These are phyloP conservation scores for Polyergus mexicanus DNA, from an alignment of 1,140 invertebrate genomes.

Conservation along the genomic window DNA sequence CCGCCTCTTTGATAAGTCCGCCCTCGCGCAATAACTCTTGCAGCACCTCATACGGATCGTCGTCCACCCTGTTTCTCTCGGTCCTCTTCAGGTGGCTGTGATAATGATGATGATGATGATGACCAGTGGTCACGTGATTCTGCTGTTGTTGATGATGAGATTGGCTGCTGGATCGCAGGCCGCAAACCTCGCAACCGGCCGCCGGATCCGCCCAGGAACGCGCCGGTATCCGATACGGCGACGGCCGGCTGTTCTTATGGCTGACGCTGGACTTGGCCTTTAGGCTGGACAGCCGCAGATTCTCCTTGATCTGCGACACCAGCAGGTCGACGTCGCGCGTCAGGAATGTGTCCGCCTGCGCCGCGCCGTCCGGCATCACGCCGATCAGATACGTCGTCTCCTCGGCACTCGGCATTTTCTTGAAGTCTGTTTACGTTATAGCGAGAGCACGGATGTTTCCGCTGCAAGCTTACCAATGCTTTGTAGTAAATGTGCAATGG, in stretches of 20 bases:
- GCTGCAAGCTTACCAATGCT: constrained; percentile 13
- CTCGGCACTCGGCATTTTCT: constrained; percentile 84
- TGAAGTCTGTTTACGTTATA: constrained; percentile 20
- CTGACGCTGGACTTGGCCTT: constrained; percentile 83
- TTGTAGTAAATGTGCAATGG: not conserved
- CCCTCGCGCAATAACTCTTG: constrained; percentile 89
- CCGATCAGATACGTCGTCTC: constrained; percentile 84
- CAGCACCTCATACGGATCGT: constrained; percentile 90
- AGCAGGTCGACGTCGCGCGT: constrained; percentile 89
- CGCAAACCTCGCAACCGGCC: constrained; percentile 83
- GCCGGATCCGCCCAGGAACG: constrained; percentile 84
- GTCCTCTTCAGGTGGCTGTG: constrained; percentile 75
- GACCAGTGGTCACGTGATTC: constrained; percentile 29
- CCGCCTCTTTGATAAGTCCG: constrained; percentile 91
- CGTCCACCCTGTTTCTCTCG: constrained; percentile 79
- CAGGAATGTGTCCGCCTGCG: constrained; percentile 85
- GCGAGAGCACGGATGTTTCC: constrained; percentile 39
- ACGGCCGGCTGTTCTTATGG: constrained; percentile 85
- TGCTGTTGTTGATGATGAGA: constrained; percentile 41
- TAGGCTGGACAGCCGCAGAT: constrained; percentile 88
- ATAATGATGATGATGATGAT: constrained; percentile 61
- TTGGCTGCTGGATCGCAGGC: constrained; percentile 72
- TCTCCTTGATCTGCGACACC: constrained; percentile 91
- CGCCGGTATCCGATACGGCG: constrained; percentile 88
- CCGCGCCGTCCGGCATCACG: constrained; percentile 80